phyloP scores from a whole-genome alignment of 2,797 vertebrate species.

The Calcarius lapponicus region DNA sequence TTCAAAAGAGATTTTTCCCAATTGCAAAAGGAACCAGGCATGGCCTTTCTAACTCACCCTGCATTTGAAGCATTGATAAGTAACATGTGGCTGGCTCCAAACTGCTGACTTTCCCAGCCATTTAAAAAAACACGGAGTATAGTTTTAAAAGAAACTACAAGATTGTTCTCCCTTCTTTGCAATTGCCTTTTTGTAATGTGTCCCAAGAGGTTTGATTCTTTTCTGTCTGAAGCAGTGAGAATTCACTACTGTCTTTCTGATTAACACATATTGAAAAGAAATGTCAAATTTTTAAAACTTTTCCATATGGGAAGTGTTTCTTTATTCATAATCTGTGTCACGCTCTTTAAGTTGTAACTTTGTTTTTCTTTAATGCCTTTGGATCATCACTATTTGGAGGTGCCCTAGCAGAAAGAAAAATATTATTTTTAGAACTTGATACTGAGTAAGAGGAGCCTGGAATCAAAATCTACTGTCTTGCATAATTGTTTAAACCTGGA shows the following conservation, averaged over 20 bases:
- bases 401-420: conserved; percentile 42
- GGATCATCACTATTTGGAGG: conserved; percentile 20
- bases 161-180: background rate
- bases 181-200: background rate
- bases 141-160: background rate
- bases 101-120: conserved; percentile 38
- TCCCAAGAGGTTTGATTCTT: background rate
- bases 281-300: background rate
- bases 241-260: conserved; percentile 17
- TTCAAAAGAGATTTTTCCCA: conserved; percentile 62
- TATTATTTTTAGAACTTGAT: conserved; percentile 35
- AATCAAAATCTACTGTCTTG: conserved; percentile 9
- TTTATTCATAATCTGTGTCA: conserved; percentile 3
- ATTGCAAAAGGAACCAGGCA: conserved; percentile 36
- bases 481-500: conserved; percentile 15
- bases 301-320: background rate
- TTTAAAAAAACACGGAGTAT: conserved; percentile 19
- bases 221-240: conserved; percentile 23
- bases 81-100: conserved; percentile 62
- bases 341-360: background rate
- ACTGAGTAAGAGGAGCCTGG: conserved; percentile 2
- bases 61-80: conserved; percentile 63
- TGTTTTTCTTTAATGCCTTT: conserved; percentile 16
- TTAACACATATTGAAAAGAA: conserved; percentile 28
- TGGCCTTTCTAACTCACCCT: conserved; percentile 36